phyloP scores from a whole-genome alignment of 2,797 vertebrate species.

The Kryptopterus vitreolus region DNA sequence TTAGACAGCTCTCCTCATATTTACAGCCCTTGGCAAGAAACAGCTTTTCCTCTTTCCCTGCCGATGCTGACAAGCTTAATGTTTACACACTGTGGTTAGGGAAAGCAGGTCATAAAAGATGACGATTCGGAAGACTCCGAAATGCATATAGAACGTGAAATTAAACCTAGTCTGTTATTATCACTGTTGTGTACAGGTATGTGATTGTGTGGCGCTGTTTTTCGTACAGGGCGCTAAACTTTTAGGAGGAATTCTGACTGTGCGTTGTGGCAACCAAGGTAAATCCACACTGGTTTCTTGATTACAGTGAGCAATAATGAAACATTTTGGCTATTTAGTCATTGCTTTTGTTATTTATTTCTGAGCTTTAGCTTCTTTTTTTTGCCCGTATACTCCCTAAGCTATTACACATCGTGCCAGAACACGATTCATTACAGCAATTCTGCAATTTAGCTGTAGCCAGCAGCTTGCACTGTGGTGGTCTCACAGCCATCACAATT shows the following conservation, averaged over 20 bases:
- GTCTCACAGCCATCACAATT: slow-evolving; percentile 32
- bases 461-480: slow-evolving; percentile 31
- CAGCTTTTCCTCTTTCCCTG: slow-evolving; percentile 48
- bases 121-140: slow-evolving; percentile 7
- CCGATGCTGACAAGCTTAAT: slow-evolving; percentile 48
- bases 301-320: slow-evolving; percentile 12
- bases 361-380: slow-evolving; percentile 38
- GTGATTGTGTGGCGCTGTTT: slow-evolving; percentile 16
- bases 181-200: not conserved
- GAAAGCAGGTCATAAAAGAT: slow-evolving; percentile 42
- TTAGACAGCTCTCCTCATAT: slow-evolving; percentile 55
- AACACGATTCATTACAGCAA: slow-evolving; percentile 39
- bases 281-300: not conserved
- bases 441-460: slow-evolving; percentile 30
- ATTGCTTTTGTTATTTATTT: slow-evolving; percentile 31
- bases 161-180: slow-evolving; percentile 19
- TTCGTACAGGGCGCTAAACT: slow-evolving; percentile 17
- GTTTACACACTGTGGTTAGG: slow-evolving; percentile 56
- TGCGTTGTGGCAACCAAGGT: slow-evolving; percentile 23
- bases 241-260: slow-evolving; percentile 16
- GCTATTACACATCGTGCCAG: slow-evolving; percentile 17
- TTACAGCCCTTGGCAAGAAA: slow-evolving; percentile 54
- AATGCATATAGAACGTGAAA: slow-evolving; percentile 30
- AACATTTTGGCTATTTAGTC: slow-evolving; percentile 21
- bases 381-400: not conserved